Conservation (phyloP, 2,888 invertebrate genomes). For the Cyrtodaria siliqua region DNA sequence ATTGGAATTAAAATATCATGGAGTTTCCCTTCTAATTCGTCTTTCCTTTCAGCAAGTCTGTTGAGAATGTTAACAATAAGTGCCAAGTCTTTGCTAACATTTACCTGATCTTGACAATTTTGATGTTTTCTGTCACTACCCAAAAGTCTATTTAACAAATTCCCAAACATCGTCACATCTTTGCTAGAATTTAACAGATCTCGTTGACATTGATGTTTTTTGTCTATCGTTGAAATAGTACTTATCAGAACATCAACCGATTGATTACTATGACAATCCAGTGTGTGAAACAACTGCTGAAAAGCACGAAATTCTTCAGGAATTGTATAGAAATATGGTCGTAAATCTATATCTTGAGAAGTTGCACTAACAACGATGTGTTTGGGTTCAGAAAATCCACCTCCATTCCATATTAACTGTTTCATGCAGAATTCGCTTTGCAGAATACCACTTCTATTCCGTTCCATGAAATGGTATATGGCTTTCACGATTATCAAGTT, state of each 20-base stretch:
- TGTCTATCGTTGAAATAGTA: slow-evolving; percentile 37
- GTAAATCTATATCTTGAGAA: slow-evolving; percentile 23
- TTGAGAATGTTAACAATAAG: slow-evolving; percentile 50
- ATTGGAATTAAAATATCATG: background rate
- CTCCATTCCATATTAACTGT: slow-evolving; percentile 45
- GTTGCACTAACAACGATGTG: slow-evolving; percentile 13
- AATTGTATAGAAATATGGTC: slow-evolving; percentile 44
- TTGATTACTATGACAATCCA: slow-evolving; percentile 49
- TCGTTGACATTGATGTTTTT: slow-evolving; percentile 10
- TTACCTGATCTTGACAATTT: background rate
- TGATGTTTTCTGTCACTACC: slow-evolving; percentile 38
- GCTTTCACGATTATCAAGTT: slow-evolving; percentile 22
- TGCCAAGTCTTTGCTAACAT: slow-evolving; percentile 34
- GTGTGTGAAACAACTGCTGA: slow-evolving; percentile 19
- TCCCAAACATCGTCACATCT: slow-evolving; percentile 34
- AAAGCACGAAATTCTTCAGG: slow-evolving; percentile 40
- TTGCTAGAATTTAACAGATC: slow-evolving; percentile 2
- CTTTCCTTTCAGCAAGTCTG: slow-evolving; percentile 12
- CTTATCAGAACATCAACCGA: slow-evolving; percentile 21
- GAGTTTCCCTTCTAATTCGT: background rate
- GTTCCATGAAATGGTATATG: slow-evolving; percentile 29
- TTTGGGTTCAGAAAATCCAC: slow-evolving; percentile 30
- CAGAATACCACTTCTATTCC: background rate
- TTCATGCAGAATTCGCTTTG: background rate
- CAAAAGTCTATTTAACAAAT: slow-evolving; percentile 28